These are phyloP conservation scores for Cirrhinus molitorella DNA, from an alignment of 2,797 vertebrate genomes.

Conservation along the genomic window DNA sequence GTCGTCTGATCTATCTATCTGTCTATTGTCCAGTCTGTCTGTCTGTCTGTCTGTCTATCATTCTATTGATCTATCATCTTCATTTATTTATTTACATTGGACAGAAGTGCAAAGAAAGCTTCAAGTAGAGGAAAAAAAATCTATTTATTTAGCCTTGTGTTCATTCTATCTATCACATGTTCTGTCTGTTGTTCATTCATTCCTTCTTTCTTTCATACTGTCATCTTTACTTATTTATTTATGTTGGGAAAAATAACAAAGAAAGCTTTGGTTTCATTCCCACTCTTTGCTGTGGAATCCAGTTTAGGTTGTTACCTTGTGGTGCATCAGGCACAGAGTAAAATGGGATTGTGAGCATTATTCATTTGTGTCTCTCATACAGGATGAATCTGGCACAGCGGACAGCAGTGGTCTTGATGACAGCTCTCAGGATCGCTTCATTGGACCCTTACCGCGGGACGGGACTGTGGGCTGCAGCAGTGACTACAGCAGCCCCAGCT, in stretches of 20 bases:
- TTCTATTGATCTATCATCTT: too few relatives aligned
- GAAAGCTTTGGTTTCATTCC: neutral
- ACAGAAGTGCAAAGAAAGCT: too few relatives aligned
- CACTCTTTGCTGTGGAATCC: neutral
- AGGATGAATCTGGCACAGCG: slow-evolving; percentile 89
- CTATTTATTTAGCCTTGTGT: too few relatives aligned
- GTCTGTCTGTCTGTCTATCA: neutral
- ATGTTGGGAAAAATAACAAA: neutral
- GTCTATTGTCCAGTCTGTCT: neutral
- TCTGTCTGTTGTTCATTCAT: neutral
- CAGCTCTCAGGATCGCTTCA: slow-evolving; percentile 88
- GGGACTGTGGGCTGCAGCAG: slow-evolving; percentile 86
- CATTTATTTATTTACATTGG: too few relatives aligned
- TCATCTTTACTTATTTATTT: neutral
- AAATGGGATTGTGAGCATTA: neutral
- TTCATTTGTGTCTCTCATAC: slow-evolving; percentile 2
- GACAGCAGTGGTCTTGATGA: slow-evolving; percentile 88
- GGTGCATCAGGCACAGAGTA: neutral
- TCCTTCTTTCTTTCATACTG: neutral
- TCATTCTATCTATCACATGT: too few relatives aligned
- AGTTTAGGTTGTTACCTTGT: neutral
- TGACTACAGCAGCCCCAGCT: slow-evolving; percentile 94
- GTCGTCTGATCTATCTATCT: neutral
- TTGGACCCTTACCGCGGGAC: slow-evolving; percentile 93
- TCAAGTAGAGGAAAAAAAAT: too few relatives aligned